Percentiles rank a stretch among this genome's conserved stretches.
Conservation (phyloP, 2,797 vertebrate species). For the Acipenser transmontanus region DNA sequence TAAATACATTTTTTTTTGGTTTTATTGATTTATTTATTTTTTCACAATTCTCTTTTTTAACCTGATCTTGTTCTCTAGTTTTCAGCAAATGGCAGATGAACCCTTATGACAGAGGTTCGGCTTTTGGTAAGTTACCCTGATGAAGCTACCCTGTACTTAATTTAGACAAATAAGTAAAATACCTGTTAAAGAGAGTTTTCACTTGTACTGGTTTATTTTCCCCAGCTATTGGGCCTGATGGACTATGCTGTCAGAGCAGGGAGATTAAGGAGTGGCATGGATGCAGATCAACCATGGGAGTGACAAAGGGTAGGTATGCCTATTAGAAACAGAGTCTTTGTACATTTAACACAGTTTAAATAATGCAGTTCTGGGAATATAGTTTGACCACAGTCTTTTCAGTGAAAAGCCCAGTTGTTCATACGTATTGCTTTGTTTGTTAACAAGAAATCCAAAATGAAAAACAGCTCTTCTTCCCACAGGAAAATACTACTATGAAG, state of each 20-base stretch:
- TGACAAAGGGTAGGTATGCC: conserved; percentile 74
- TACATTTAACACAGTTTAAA: too few relatives aligned
- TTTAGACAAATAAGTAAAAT: neutral
- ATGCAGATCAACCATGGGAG: conserved; percentile 83
- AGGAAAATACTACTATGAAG: conserved; percentile 92
- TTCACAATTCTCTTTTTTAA: conserved; percentile 1
- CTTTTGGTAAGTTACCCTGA: conserved; percentile 77
- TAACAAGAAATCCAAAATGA: neutral
- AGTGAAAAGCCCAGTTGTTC: neutral
- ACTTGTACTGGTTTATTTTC: conserved; percentile 9
- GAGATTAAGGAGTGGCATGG: conserved; percentile 98
- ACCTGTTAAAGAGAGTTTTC: neutral
- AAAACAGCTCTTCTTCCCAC: conserved; percentile 7
- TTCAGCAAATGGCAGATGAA: conserved; percentile 99
- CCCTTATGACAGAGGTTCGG: conserved; percentile 88
- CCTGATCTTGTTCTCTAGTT: conserved; percentile 55
- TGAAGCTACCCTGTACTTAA: too few relatives aligned
- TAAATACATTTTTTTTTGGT: neutral
- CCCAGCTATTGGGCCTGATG: conserved; percentile 87
- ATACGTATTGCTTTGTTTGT: neutral
- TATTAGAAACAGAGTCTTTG: neutral
- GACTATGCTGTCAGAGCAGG: conserved; percentile 91
- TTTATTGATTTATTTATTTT: conserved; percentile 20
- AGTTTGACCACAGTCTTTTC: too few relatives aligned
- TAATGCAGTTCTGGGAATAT: too few relatives aligned